These are phyloP conservation scores for Cebus imitator DNA, from an alignment of 2,113 vertebrate genomes.

Conservation along the genomic window DNA sequence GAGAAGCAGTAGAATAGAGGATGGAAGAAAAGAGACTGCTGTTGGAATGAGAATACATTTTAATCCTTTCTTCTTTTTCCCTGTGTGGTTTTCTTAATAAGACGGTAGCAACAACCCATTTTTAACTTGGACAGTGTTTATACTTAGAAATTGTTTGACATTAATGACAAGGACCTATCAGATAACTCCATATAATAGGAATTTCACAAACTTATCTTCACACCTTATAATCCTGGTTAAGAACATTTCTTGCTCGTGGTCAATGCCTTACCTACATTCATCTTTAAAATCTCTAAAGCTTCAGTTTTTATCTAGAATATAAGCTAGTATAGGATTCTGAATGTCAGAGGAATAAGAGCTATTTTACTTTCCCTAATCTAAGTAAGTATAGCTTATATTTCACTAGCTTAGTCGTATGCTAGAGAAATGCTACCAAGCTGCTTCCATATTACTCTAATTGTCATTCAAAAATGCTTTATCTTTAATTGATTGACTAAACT, in stretches of 20 bases:
- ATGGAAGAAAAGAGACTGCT: background rate
- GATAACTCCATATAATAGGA: background rate
- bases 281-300: constrained; percentile 26
- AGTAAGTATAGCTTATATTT: constrained; percentile 32
- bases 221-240: background rate
- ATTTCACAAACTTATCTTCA: background rate
- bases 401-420: background rate
- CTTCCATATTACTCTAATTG: background rate
- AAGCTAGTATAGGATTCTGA: background rate
- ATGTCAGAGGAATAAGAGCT: background rate
- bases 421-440: background rate
- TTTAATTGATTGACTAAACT: background rate
- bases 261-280: background rate
- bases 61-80: background rate
- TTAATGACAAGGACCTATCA: background rate
- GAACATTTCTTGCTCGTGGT: background rate
- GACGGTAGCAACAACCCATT: background rate
- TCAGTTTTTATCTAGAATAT: background rate
- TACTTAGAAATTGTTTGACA: background rate
- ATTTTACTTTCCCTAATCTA: background rate
- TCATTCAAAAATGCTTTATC: constrained; percentile 37
- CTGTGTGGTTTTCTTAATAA: background rate
- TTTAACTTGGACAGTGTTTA: background rate
- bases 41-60: background rate
- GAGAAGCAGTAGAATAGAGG: background rate